phyloP scores from a whole-genome alignment of 2,888 invertebrate species.

The Melolontha melolontha region DNA sequence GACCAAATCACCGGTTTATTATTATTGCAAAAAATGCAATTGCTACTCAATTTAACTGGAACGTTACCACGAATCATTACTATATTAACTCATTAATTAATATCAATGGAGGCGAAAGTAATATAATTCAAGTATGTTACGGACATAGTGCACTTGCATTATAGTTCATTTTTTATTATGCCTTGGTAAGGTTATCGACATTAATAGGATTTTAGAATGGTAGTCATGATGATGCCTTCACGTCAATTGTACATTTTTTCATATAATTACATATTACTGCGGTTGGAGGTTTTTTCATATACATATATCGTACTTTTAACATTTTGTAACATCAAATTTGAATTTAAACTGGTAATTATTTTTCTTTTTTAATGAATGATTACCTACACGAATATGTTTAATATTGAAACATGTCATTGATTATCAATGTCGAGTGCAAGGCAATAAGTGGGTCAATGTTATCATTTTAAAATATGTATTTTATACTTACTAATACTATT shows the following conservation, averaged over 20 bases:
- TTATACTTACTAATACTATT: not conserved
- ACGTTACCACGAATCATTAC: not conserved
- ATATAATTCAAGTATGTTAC: conserved; percentile 11
- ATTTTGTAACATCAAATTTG: conserved; percentile 1
- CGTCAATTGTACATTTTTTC: conserved; percentile 9
- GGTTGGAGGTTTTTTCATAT: not conserved
- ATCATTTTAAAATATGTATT: conserved; percentile 16
- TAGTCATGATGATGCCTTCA: conserved; percentile 7
- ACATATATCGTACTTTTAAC: not conserved
- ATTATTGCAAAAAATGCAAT: conserved; percentile 32
- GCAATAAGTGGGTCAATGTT: conserved; percentile 33
- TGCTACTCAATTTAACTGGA: conserved; percentile 32
- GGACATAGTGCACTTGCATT: conserved; percentile 23
- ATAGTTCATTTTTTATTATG: conserved; percentile 1
- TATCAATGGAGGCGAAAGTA: conserved; percentile 17
- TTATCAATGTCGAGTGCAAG: conserved; percentile 35
- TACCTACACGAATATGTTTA: not conserved
- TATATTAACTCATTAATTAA: not conserved
- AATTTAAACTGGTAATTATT: conserved; percentile 5
- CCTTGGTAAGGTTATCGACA: conserved; percentile 29
- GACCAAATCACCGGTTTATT: conserved; percentile 22
- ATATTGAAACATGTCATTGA: conserved; percentile 17
- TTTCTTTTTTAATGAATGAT: not conserved
- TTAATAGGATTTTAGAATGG: conserved; percentile 24
- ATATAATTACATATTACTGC: conserved; percentile 2